Percentiles rank a stretch among this genome's conserved stretches.
Evolutionary conservation across 2,888 invertebrate genomes (phyloP).

Genomic region (Lepidochrysops patricia): DNA sequence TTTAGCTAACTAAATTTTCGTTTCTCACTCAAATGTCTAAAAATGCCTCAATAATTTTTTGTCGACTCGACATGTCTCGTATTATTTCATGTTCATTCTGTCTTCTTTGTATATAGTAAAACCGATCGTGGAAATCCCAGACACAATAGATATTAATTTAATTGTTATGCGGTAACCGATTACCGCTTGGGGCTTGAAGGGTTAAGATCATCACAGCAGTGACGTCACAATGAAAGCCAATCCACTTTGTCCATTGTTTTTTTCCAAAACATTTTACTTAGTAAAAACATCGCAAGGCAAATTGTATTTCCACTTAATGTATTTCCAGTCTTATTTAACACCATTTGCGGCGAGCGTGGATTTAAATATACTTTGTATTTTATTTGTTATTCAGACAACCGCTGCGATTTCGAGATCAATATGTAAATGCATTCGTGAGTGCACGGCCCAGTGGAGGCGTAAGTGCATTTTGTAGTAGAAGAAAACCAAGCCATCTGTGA

Average conservation of each 20-base stretch:
- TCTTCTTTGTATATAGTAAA: too few species aligned
- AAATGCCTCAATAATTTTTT: too few species aligned
- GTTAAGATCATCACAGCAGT: too few species aligned
- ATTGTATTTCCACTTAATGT: constrained; percentile 1
- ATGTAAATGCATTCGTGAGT: constrained; percentile 63
- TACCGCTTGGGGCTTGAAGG: too few species aligned
- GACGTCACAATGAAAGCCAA: not conserved
- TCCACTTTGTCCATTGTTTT: not conserved
- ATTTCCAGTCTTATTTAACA: constrained; percentile 10
- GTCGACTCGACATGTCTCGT: too few species aligned
- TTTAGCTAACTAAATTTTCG: too few species aligned
- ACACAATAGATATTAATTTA: too few species aligned
- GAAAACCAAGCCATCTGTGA: constrained; percentile 50
- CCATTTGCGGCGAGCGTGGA: constrained; percentile 11
- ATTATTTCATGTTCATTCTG: too few species aligned
- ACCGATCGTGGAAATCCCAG: too few species aligned
- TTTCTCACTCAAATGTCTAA: too few species aligned
- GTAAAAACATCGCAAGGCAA: not conserved
- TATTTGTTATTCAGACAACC: constrained; percentile 46
- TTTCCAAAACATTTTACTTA: not conserved
- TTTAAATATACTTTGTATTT: constrained; percentile 34
- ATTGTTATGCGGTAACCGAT: too few species aligned
- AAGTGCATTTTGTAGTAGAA: constrained; percentile 70
- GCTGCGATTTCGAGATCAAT: constrained; percentile 62
- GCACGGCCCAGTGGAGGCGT: constrained; percentile 36